Evolutionary conservation across 2,888 invertebrate genomes (phyloP), one percentile per base, ranked within the genome.

Genomic region (Flexamia atlantica): DNA sequence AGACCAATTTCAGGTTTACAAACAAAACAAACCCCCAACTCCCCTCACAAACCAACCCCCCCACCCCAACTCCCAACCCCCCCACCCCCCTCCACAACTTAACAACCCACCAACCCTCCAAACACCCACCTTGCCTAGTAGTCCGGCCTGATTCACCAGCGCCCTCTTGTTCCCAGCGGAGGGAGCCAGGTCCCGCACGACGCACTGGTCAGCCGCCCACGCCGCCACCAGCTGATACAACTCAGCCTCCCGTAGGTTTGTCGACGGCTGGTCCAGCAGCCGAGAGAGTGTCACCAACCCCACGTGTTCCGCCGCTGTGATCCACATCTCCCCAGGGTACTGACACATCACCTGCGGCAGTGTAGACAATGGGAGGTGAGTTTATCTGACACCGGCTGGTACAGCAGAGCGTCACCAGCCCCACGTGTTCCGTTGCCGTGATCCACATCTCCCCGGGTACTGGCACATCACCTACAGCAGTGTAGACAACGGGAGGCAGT

Each of bases 201-300:
- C 88, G 88, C 93, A 93, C 88, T 92, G 93, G 86, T 89, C 88
- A 81, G 89, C 87, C 60, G 92, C 91, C 94, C 94, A 94, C 84
- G 91, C 90, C 88, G 93, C 90, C 23, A 92, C 91, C 88, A 91
- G 90, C 85, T 90, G 90, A 53, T 93, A 91, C 12, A 93, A 90
- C 88, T 92, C 91, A 85, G 90, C 91, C 90, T 93, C 92, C 83
- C 89, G 89, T 85, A 92, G 91, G 88, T 92, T 92, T 87, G 92
- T 91, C 85, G 90, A 89, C 86, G 91, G 89, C 88, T 91, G 90
- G 87, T 91, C 90, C 83, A 93, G 90, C 85, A 93, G 90, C 82
- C 90, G 89, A 87, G 90, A 90, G 87, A 93, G 89, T 82, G 92
- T 92, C 76, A 90, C 88, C 57, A 89, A 89, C 84, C 92, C 92